Conservation (phyloP, 37 sponge, comb jelly and placozoan genomes). For the Diacarnus erythraeanus region DNA sequence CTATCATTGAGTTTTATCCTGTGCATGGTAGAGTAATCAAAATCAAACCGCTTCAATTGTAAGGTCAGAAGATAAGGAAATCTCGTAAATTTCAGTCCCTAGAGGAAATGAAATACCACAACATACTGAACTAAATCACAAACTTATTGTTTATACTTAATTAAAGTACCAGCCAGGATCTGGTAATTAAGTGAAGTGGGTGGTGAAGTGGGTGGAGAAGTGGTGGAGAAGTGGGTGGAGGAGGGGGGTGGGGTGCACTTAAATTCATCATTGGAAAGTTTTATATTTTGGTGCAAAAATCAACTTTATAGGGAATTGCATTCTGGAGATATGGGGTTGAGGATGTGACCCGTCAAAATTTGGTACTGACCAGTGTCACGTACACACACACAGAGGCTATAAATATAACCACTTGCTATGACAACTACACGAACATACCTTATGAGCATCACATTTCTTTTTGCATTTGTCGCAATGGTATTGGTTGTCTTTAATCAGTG, state of each 20-base stretch:
- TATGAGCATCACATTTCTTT: slow-evolving; percentile 89
- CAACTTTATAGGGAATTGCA: too few species aligned
- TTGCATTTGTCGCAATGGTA: slow-evolving; percentile 87
- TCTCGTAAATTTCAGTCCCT: slow-evolving; percentile 89
- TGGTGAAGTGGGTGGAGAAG: too few species aligned
- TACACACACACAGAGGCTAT: slow-evolving; percentile 4
- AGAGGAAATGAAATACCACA: neutral
- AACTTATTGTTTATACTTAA: too few species aligned
- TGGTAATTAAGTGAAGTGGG: too few species aligned
- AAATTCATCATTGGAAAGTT: too few species aligned
- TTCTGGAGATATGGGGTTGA: slow-evolving; percentile 13
- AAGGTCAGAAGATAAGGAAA: slow-evolving; percentile 91
- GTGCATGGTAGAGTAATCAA: slow-evolving; percentile 89
- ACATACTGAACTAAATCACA: too few species aligned
- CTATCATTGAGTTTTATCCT: slow-evolving; percentile 94
- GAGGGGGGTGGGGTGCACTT: too few species aligned
- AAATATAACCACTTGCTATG: neutral
- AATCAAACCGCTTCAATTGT: slow-evolving; percentile 93
- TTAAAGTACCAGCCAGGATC: too few species aligned
- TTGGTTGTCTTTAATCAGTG: slow-evolving; percentile 81
- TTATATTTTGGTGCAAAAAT: too few species aligned
- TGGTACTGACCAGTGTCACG: too few species aligned
- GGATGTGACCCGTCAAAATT: too few species aligned
- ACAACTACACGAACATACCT: slow-evolving; percentile 49
- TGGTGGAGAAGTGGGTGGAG: neutral